Evolutionary conservation across 2,797 vertebrate genomes (phyloP), one percentile per base, ranked within the genome.

Genomic region (Scomberomorus guttatus): DNA sequence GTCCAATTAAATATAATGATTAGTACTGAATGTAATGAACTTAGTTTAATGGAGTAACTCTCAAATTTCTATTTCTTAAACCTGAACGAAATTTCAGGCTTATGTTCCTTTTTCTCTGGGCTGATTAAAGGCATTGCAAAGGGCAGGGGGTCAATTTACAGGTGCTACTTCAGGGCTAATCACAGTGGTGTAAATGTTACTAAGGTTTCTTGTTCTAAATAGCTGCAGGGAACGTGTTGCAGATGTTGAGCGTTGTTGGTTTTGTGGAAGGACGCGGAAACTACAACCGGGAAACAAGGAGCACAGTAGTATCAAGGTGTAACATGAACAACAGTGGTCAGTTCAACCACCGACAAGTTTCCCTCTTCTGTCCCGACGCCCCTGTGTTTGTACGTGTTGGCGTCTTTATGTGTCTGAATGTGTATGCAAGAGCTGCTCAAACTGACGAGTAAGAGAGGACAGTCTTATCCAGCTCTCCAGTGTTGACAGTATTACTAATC

Each of bases 401-500:
- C 66, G 82, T 90, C 89, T 91, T 88, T 84, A 84, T 76, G 85
- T 81, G 85, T 89, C 87, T 86, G 89, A 82, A 89, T 89, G 86
- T 90, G 90, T 87, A 83, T 86, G 88, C 72, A 79, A 84, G 89
- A 91, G 92, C 89, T 85, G 92, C 94, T 94, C 86, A 89, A 93
- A 95, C 88, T 85, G 86, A 92, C 83, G 87, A 88, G 91, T 87
- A 92, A 83, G 92, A 90, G 93, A 90, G 91, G 95, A 96, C 96
- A 96, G 96, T 96, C 96, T 97, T 98, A 99, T 98, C 97, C 97
- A 92, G 94, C 90, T 87, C 93, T 93, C 90, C 96, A 96, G 95
- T 98, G 96, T 98, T 99, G 97, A 99, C 97, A 94, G 93, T 97
- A 94, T 92, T 94, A 94, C 97, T 99, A 99, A 99, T 99, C 97